Conservation (phyloP, 1,140 invertebrate genomes). For the Nasonia vitripennis region DNA sequence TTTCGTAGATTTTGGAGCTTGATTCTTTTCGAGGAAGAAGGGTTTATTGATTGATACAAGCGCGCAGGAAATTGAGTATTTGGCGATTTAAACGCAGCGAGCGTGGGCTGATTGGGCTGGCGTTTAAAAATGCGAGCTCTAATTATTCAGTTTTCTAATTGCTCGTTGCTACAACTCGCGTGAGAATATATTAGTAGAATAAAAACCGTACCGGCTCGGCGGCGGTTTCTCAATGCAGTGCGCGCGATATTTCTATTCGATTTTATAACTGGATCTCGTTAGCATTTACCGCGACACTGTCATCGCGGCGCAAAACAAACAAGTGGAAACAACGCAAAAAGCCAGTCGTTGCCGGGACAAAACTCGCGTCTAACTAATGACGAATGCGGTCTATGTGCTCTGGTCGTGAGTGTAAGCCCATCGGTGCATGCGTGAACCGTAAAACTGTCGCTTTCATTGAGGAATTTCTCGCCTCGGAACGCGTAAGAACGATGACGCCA, state of each 20-base stretch:
- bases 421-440: background rate
- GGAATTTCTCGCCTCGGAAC: constrained; percentile 30
- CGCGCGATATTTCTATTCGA: background rate
- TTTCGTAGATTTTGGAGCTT: too few species aligned
- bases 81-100: background rate
- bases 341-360: background rate
- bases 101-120: background rate
- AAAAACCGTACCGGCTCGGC: too few species aligned
- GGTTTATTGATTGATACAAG: background rate
- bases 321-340: background rate
- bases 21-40: constrained; percentile 1
- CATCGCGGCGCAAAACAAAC: background rate
- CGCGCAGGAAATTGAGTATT: background rate
- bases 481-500: constrained; percentile 28
- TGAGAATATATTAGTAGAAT: background rate
- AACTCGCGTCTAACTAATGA: background rate
- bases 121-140: background rate
- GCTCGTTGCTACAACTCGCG: background rate
- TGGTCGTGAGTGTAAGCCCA: background rate
- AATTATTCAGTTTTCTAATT: background rate
- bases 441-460: constrained; percentile 31
- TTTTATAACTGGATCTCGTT: background rate
- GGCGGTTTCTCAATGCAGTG: too few species aligned
- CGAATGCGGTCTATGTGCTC: background rate
- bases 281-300: background rate